Percentiles rank a stretch among this genome's conserved stretches.
Conservation (phyloP, 2,888 invertebrate genomes). For the Eumacrocentrus americanus region DNA sequence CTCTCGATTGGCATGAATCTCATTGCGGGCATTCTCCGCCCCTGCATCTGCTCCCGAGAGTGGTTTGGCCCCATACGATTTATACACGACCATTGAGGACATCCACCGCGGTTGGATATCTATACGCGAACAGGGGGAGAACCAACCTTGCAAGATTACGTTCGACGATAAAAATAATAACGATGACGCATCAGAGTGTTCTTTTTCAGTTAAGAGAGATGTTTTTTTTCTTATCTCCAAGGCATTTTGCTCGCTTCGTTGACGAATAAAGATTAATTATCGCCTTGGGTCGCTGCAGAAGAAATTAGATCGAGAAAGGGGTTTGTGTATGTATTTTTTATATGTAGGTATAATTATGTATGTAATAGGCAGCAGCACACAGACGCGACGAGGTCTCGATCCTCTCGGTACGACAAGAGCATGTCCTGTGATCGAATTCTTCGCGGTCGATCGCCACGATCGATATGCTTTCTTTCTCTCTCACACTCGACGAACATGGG, state of each 20-base stretch:
- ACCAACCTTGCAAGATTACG: conserved; percentile 16
- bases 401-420: conserved; percentile 23
- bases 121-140: background rate
- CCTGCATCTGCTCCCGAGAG: conserved; percentile 17
- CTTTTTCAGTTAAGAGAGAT: too few species aligned
- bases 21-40: conserved; percentile 13
- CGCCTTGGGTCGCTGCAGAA: conserved; percentile 3
- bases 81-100: conserved; percentile 21
- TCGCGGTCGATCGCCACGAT: conserved; percentile 32
- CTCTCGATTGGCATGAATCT: conserved; percentile 14
- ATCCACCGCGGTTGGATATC: conserved; percentile 17
- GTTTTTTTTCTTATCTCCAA: background rate
- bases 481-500: conserved; percentile 31
- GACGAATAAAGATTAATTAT: conserved; percentile 34
- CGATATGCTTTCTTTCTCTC: conserved; percentile 32
- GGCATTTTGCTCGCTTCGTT: conserved; percentile 20
- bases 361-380: too few species aligned
- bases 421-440: conserved; percentile 34
- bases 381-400: background rate
- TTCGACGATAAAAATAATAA: conserved; percentile 31
- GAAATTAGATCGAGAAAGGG: conserved; percentile 1
- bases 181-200: conserved; percentile 29
- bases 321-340: too few species aligned
- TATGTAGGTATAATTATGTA: too few species aligned
- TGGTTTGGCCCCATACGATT: conserved; percentile 9